Evolutionary conservation across 2,888 invertebrate genomes (phyloP).

Genomic region (Oegoconia quadripuncta): DNA sequence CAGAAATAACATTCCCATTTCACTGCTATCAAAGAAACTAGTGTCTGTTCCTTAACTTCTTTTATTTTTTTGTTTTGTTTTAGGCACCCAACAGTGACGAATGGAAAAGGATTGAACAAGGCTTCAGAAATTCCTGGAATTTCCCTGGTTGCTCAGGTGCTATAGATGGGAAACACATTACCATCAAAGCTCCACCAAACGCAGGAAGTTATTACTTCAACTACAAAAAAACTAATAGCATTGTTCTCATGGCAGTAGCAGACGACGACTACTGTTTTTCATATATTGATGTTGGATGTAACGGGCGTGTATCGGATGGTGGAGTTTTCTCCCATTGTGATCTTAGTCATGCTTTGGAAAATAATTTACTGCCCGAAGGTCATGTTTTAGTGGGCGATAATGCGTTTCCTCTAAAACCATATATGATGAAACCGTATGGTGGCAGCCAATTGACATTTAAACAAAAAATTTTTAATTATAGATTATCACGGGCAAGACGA

Average conservation of each 20-base stretch:
- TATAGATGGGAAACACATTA: too few relatives aligned
- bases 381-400: slow-evolving; percentile 14
- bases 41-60: slow-evolving; percentile 5
- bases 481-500: slow-evolving; percentile 15
- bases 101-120: too few relatives aligned
- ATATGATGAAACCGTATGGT: slow-evolving; percentile 16
- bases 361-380: slow-evolving; percentile 16
- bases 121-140: too few relatives aligned
- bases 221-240: slow-evolving; percentile 9
- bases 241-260: slow-evolving; percentile 16
- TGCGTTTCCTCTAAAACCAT: slow-evolving; percentile 16
- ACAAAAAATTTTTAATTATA: slow-evolving; percentile 14
- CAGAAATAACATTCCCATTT: slow-evolving; percentile 7
- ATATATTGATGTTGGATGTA: slow-evolving; percentile 20
- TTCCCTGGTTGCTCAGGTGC: too few relatives aligned
- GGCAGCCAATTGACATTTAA: slow-evolving; percentile 10
- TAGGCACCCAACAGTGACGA: too few relatives aligned
- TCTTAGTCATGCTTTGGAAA: slow-evolving; percentile 18
- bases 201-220: too few relatives aligned
- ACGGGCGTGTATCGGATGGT: slow-evolving; percentile 20
- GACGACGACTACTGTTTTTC: slow-evolving; percentile 18
- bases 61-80: too few relatives aligned
- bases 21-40: slow-evolving; percentile 6
- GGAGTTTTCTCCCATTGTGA: slow-evolving; percentile 19
- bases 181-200: too few relatives aligned